Evolutionary conservation across 2,888 invertebrate genomes (phyloP).

Genomic region (Kryphioiulus occultus): DNA sequence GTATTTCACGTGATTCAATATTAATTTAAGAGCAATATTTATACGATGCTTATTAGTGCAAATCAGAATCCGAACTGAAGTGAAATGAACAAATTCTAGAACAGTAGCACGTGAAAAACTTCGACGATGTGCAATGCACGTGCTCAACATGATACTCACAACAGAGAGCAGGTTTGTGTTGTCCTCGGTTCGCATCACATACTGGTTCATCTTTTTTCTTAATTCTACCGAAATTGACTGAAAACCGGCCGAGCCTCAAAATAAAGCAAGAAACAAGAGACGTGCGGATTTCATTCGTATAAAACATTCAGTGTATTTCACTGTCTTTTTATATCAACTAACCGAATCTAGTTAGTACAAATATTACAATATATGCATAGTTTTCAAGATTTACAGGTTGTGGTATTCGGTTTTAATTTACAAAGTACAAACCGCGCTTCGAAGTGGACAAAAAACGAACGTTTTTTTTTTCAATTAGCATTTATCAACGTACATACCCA

Average conservation of each 20-base stretch:
- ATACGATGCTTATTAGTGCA: too few species aligned
- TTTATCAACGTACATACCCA: not conserved
- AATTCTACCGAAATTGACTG: too few species aligned
- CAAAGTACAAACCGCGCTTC: not conserved
- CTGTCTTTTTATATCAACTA: constrained; percentile 23
- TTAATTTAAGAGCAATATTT: too few species aligned
- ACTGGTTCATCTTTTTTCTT: too few species aligned
- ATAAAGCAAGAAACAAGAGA: not conserved
- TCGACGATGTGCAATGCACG: too few species aligned
- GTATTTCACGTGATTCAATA: too few species aligned
- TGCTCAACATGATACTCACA: too few species aligned
- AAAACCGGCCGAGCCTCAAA: not conserved
- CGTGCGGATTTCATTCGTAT: not conserved
- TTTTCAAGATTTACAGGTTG: constrained; percentile 23
- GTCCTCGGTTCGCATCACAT: too few species aligned
- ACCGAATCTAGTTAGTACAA: constrained; percentile 20
- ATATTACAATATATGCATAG: constrained; percentile 23
- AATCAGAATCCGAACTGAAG: too few species aligned
- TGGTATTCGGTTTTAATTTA: constrained; percentile 1
- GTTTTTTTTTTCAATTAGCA: not conserved
- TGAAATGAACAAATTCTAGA: too few species aligned
- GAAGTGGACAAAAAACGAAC: not conserved
- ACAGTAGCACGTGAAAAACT: too few species aligned
- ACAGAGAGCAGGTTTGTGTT: too few species aligned
- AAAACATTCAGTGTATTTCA: constrained; percentile 9